Evolutionary conservation across 2,113 vertebrate species (phyloP).

Genomic region (Labrus mixtus): DNA sequence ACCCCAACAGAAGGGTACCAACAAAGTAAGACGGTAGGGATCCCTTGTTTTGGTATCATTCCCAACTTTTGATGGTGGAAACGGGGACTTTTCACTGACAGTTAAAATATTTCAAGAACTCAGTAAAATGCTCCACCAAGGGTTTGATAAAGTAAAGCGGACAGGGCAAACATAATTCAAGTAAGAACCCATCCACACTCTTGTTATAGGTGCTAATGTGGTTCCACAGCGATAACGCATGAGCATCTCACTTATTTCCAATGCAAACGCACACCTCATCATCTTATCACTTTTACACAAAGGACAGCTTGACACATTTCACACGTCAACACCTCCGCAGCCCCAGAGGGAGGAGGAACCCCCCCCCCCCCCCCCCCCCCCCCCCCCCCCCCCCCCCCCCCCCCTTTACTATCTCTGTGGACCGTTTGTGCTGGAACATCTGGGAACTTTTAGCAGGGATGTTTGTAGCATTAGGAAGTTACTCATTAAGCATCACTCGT

Average conservation of each 20-base stretch:
- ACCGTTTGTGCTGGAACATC: slow-evolving; percentile 52
- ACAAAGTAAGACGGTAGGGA: too few species aligned
- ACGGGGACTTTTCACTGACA: too few species aligned
- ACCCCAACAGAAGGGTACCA: too few species aligned
- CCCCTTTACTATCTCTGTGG: slow-evolving; percentile 2
- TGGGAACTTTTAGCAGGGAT: slow-evolving; percentile 53
- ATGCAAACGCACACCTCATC: slow-evolving; percentile 51
- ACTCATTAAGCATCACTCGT: slow-evolving; percentile 56
- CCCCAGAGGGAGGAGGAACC: slow-evolving; percentile 14
- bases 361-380: too few species aligned
- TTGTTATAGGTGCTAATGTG: not conserved
- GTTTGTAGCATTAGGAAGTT: slow-evolving; percentile 43
- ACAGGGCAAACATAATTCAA: not conserved
- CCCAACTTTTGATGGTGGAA: too few species aligned
- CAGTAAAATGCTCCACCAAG: not conserved
- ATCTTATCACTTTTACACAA: slow-evolving; percentile 57
- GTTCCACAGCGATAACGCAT: slow-evolving; percentile 18
- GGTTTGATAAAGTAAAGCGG: not conserved
- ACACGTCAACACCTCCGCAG: slow-evolving; percentile 57
- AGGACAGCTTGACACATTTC: slow-evolving; percentile 65
- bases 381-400: too few species aligned
- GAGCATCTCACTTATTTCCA: slow-evolving; percentile 45
- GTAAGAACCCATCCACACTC: not conserved
- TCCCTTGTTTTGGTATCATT: too few species aligned
- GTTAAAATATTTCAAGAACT: too few species aligned